Evolutionary conservation across 2,113 vertebrate species (phyloP), one percentile per base, ranked within the genome.

Genomic region (Callorhinus ursinus): DNA sequence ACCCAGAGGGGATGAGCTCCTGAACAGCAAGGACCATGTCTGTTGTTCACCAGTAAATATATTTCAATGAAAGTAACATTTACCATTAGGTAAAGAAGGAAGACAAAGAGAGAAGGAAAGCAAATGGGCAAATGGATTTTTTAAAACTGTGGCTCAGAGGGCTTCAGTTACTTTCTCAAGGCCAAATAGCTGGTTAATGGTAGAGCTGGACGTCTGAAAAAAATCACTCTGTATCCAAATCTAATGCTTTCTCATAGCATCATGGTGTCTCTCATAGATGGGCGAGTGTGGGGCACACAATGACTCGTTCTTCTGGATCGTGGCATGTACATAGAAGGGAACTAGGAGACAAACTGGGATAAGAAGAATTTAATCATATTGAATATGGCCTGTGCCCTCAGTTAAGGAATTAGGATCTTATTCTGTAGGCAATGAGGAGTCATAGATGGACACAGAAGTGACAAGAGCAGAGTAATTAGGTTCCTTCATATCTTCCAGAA

Each of bases 401-500:
- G n/a, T 49, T 74, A 84, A 92, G n/a, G 71, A 61, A 76, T 72
- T 28, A 31, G 24, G 53, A 46, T 59, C 93, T 63, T 83, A 53
- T 93, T 90, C 65, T 82, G 15, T 10, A 55, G 59, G 80, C 22
- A 15, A 12, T 42, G 46, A 49, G 39, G 86, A 93, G 46, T 57
- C 28, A n/a, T 12, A 28, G 15, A 22, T 46, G 42, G 36, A 9
- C 16, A 95, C 28, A 83, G 36, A 82, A 57, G 46, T 63, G 74
- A 57, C 53, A 71, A 82, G 26, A 94, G 61, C 26, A 59, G 61
- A 82, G 26, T 28, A 81, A 59, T 65, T 42, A 63, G 49, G 19
- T 91, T 91, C 96, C 61, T 67, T 76, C 46, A 22, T n/a, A 46
- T 7, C 61, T 90, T 55, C 71, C 87, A 77, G 90, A 84, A 85